Evolutionary conservation across 2,888 invertebrate genomes (phyloP), one percentile per base, ranked within the genome.

Genomic region (Campopleginae sp.): DNA sequence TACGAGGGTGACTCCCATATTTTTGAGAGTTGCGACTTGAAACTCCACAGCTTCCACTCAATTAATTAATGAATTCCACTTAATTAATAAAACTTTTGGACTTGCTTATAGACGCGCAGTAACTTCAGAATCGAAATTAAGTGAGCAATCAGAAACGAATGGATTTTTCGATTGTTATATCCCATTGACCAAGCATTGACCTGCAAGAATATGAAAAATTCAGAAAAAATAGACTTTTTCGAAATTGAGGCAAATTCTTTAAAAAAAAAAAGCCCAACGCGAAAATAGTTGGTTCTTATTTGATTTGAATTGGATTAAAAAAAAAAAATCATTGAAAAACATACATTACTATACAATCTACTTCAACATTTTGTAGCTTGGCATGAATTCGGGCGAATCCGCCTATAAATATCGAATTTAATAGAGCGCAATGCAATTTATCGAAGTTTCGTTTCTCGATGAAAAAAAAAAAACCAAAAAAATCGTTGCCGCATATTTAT

Each of bases 321-420:
- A 14, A 46, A 48, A 48, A n/a, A n/a, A 4, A n/a, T 48, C 6
- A 48, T 7, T 7, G n/a, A 19, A 48, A 6, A 48, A 48, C 1
- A 6, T 14, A 51, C 58, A 27, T 68, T 46, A 46, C 66, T 66
- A 17, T 31, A 66, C n/a, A 19, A 42, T 66, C n/a, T 66, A 19
- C n/a, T n/a, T 23, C 33, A 65, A 0, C 38, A 65, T 10, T 12
- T 23, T 14, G 10, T 6, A 66, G 44, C 4, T 23, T 12, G 23
- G 44, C 42, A 23, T 66, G 14, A 66, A 66, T 42, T 42, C 42
- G 19, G 6, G 19, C 6, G 23, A 42, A 14, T 66, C 23, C 23
- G 19, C 44, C 12, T 66, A 66, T 66, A 66, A 66, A 42, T 42
- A 66, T 42, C 23, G 19, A 14, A 38, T 66, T 23, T 5, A 66